Conservation (phyloP, 2,888 invertebrate genomes). For the Zootermopsis nevadensis region DNA sequence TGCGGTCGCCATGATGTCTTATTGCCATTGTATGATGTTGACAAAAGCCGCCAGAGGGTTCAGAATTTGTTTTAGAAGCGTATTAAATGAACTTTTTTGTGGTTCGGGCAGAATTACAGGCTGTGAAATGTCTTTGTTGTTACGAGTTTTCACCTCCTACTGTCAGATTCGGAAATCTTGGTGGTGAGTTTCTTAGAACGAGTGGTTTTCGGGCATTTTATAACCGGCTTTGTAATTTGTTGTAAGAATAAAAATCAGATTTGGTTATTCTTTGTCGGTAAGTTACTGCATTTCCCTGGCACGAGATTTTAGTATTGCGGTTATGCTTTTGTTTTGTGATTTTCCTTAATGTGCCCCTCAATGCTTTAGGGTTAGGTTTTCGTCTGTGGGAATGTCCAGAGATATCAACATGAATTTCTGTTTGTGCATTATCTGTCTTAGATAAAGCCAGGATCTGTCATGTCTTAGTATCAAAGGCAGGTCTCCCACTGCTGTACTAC, state of each 20-base stretch:
- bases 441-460: too few species aligned
- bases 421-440: too few species aligned
- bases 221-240: constrained; percentile 7
- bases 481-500: too few species aligned
- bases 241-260: background rate
- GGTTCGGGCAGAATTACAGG: constrained; percentile 12
- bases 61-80: constrained; percentile 17
- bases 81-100: constrained; percentile 16
- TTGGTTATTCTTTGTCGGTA: background rate
- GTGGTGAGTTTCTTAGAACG: background rate
- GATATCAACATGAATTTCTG: too few species aligned
- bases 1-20: constrained; percentile 22
- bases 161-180: background rate
- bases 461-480: too few species aligned
- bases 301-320: too few species aligned
- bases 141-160: constrained; percentile 10
- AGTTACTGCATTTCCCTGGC: too few species aligned
- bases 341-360: too few species aligned
- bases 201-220: background rate
- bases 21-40: constrained; percentile 22
- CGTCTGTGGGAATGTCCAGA: too few species aligned
- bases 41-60: constrained; percentile 31
- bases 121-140: constrained; percentile 31
- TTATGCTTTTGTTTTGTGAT: too few species aligned
- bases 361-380: too few species aligned